Evolutionary conservation across 2,797 vertebrate genomes (phyloP).

Genomic region (Siniperca scherzeri): DNA sequence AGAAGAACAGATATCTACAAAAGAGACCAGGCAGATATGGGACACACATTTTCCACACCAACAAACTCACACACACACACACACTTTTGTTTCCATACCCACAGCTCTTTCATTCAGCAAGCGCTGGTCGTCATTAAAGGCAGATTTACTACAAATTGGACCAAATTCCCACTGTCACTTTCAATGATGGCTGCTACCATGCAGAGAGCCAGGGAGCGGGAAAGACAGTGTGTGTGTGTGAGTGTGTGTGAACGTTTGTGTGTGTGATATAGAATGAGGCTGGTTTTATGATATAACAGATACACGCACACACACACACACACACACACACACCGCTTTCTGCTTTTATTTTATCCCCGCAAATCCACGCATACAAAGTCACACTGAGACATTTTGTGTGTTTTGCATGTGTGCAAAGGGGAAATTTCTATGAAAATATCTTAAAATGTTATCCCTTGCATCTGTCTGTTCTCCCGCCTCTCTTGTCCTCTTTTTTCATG

Average conservation of each 20-base stretch:
- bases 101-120: conserved; percentile 88
- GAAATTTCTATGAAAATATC: conserved; percentile 8
- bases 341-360: conserved; percentile 23
- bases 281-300: conserved; percentile 40
- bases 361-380: neutral
- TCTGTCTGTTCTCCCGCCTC: neutral
- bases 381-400: neutral
- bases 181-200: conserved; percentile 93
- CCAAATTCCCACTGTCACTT: conserved; percentile 97
- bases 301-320: neutral
- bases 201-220: conserved; percentile 65
- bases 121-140: conserved; percentile 91
- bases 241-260: conserved; percentile 8
- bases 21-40: conserved; percentile 9
- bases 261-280: conserved; percentile 31
- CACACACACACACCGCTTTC: neutral
- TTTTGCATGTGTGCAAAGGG: neutral
- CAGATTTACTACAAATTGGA: conserved; percentile 98
- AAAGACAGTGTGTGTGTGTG: conserved; percentile 62
- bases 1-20: conserved; percentile 40
- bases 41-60: conserved; percentile 1
- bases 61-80: conserved; percentile 21
- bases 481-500: neutral
- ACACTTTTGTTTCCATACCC: conserved; percentile 85
- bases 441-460: neutral